Base-by-base conservation (phyloP, 2,888 invertebrate genomes). In the Ectemnius continuus region DNA sequence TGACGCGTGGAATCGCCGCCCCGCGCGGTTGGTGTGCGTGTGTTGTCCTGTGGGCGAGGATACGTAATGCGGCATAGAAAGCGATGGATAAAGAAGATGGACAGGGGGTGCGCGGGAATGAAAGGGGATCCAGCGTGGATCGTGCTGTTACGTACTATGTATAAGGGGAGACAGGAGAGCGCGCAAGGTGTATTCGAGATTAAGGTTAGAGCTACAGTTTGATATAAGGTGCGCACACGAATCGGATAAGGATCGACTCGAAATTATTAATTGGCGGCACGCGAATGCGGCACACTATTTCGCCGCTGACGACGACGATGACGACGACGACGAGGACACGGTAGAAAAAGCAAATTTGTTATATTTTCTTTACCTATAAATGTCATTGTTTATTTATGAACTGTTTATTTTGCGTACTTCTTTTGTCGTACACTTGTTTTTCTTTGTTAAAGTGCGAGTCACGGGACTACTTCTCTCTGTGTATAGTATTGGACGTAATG, bases 351-450 rank as follows among this genome's bases (percentile, higher is more conserved):
- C 86, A 88, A 88, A 85, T 89, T 89, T 90, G 89, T 90, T 90
- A 89, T 89, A 88, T 88, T 87, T 85, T 88, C 87, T 87, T 88
- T 82, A 70, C 78, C 84, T 85, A 87, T 89, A 89, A 83, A 90
- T 85, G 83, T 87, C 85, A 90, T 90, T 90, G 90, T 90, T 91
- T 89, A 90, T 90, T 90, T 90, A 90, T 90, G 87, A 89, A 87
- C 87, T 90, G 90, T 90, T 91, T 90, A 89, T 87, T 90, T 89
- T 88, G 85, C 87, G 84, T 88, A 87, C 81, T 88, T 85, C 78
- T 77, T 76, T 56, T 84, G 52, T 84, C 84, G 80, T 87, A 85
- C 85, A 82, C 72, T 87, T 87, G 86, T 89, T 89, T 85, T 36
- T 36, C 36, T 87, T 88, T 90, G 88, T 89, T 89, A 82, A 84